phyloP scores from a whole-genome alignment of 2,797 vertebrate genomes.

The Hypotaenidia okinawae region DNA sequence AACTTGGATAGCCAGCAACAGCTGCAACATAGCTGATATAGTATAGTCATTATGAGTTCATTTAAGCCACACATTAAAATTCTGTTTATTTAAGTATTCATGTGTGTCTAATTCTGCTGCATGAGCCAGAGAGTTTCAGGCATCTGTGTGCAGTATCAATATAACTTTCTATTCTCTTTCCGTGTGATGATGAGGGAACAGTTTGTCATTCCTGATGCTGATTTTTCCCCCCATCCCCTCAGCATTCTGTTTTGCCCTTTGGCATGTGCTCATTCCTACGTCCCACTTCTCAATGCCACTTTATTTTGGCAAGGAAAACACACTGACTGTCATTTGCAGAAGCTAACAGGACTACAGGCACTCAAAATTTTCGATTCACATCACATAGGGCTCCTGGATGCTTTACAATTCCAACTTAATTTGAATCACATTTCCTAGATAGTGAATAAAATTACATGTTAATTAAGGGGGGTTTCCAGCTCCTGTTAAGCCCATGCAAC shows the following conservation, averaged over 20 bases:
- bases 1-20: background rate
- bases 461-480: background rate
- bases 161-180: slow-evolving; percentile 7
- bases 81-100: slow-evolving; percentile 26
- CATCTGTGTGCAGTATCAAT: slow-evolving; percentile 6
- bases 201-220: background rate
- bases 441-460: background rate
- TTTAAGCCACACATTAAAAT: slow-evolving; percentile 29
- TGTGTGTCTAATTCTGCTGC: slow-evolving; percentile 32
- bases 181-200: background rate
- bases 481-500: background rate
- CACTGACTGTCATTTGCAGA: background rate
- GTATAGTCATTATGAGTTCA: background rate
- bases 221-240: background rate
- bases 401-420: background rate
- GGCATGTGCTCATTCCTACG: background rate
- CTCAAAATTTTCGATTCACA: background rate
- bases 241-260: background rate
- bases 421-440: slow-evolving; percentile 10
- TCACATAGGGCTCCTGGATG: background rate
- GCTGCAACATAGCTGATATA: background rate
- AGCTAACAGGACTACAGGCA: background rate
- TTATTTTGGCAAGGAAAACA: background rate
- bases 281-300: background rate
- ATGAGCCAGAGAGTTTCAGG: background rate